These are phyloP conservation scores for Trissoscelio sp. DNA, from an alignment of 2,888 invertebrate species.

Conservation along the genomic window DNA sequence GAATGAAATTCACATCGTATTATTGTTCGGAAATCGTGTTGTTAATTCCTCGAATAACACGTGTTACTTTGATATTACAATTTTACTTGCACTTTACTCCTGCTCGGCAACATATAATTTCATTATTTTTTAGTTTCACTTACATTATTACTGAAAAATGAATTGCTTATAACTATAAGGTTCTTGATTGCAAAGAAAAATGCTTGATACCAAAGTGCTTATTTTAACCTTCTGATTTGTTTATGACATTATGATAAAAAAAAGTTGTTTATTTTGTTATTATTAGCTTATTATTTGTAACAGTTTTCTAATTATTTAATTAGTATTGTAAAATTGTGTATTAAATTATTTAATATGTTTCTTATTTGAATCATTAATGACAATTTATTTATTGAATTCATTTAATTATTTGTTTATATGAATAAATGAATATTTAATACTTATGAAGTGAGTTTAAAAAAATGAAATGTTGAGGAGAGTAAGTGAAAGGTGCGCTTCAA, in stretches of 20 bases:
- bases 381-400: too few species aligned
- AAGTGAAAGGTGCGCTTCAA: conserved; percentile 62
- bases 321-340: too few species aligned
- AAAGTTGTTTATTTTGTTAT: background rate
- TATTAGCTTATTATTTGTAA: too few species aligned
- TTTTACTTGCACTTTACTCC: conserved; percentile 55
- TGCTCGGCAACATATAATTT: conserved; percentile 53
- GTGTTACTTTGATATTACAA: conserved; percentile 66
- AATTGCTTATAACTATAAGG: conserved; percentile 36
- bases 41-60: conserved; percentile 61
- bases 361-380: too few species aligned
- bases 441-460: too few species aligned
- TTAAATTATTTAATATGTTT: too few species aligned
- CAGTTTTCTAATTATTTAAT: too few species aligned
- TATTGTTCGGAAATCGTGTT: conserved; percentile 63
- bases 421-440: too few species aligned
- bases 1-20: conserved; percentile 72
- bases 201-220: background rate
- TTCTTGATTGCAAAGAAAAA: background rate
- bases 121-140: conserved; percentile 31
- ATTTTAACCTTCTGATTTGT: background rate
- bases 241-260: background rate
- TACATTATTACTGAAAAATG: conserved; percentile 35
- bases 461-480: background rate
- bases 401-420: too few species aligned